phyloP scores from a whole-genome alignment of 1,140 invertebrate species.

The Tetranychus cinnabarinus region DNA sequence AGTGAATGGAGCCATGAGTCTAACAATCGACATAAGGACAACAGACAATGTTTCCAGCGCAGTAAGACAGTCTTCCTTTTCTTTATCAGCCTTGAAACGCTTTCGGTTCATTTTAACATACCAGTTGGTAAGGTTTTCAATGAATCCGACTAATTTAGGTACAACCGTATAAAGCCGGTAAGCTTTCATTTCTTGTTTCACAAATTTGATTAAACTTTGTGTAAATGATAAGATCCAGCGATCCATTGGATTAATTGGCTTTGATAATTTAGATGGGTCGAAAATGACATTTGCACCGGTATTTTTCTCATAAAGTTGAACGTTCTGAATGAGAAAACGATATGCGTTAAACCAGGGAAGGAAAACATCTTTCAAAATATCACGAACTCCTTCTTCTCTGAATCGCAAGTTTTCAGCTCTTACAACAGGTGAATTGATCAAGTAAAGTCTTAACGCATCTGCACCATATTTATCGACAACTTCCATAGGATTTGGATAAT shows the following conservation, averaged over 20 bases:
- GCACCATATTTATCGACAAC: slow-evolving; percentile 83
- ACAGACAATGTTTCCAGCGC: slow-evolving; percentile 68
- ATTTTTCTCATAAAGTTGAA: slow-evolving; percentile 52
- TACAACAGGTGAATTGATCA: slow-evolving; percentile 96
- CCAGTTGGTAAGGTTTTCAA: slow-evolving; percentile 95
- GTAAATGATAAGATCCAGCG: slow-evolving; percentile 91
- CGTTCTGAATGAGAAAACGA: slow-evolving; percentile 77
- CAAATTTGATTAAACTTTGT: slow-evolving; percentile 66
- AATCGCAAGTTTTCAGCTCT: slow-evolving; percentile 85
- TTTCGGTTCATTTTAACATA: slow-evolving; percentile 90
- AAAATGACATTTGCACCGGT: slow-evolving; percentile 13
- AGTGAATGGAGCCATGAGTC: slow-evolving; percentile 88
- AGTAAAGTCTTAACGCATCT: slow-evolving; percentile 78
- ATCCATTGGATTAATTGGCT: slow-evolving; percentile 68
- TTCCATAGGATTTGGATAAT: slow-evolving; percentile 88
- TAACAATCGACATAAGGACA: slow-evolving; percentile 66
- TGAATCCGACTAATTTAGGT: slow-evolving; percentile 74
- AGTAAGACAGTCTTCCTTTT: slow-evolving; percentile 44
- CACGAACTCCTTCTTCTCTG: slow-evolving; percentile 86
- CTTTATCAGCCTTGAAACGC: slow-evolving; percentile 60
- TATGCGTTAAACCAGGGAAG: slow-evolving; percentile 98
- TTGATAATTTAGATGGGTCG: slow-evolving; percentile 6
- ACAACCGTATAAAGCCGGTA: slow-evolving; percentile 90
- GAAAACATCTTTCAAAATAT: slow-evolving; percentile 92
- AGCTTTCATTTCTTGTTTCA: slow-evolving; percentile 71